Evolutionary conservation across 2,797 vertebrate genomes (phyloP).

Genomic region (Hybognathus amarus): DNA sequence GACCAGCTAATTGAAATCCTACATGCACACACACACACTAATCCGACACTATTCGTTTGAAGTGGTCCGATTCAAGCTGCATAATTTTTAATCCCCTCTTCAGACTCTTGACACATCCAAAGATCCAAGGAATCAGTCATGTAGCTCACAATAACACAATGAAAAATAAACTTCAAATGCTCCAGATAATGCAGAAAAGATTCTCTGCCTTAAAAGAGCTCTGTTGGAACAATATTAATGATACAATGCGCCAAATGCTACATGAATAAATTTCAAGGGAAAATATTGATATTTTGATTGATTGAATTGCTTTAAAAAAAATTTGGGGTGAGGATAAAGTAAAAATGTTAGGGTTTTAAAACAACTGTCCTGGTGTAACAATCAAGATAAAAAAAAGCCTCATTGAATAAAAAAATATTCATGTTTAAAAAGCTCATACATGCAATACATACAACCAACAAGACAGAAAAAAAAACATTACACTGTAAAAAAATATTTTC

Average conservation of each 20-base stretch:
- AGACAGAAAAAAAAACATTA: too few relatives aligned
- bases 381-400: not conserved
- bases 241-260: not conserved
- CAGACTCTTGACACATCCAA: slow-evolving; percentile 52
- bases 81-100: slow-evolving; percentile 67
- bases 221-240: not conserved
- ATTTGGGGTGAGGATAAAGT: not conserved
- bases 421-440: too few relatives aligned
- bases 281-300: not conserved
- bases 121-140: slow-evolving; percentile 56
- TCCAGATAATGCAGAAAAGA: slow-evolving; percentile 4
- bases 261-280: not conserved
- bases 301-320: not conserved
- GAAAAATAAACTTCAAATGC: not conserved
- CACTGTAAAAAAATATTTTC: too few relatives aligned
- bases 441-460: too few relatives aligned
- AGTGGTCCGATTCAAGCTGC: slow-evolving; percentile 63
- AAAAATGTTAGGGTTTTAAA: not conserved
- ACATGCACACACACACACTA: slow-evolving; percentile 56
- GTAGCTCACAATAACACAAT: slow-evolving; percentile 45
- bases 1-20: slow-evolving; percentile 62
- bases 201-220: slow-evolving; percentile 3
- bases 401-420: not conserved
- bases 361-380: not conserved
- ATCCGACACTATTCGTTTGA: slow-evolving; percentile 63